Conservation (phyloP, 2,113 vertebrate species). For the Montifringilla adamsi region DNA sequence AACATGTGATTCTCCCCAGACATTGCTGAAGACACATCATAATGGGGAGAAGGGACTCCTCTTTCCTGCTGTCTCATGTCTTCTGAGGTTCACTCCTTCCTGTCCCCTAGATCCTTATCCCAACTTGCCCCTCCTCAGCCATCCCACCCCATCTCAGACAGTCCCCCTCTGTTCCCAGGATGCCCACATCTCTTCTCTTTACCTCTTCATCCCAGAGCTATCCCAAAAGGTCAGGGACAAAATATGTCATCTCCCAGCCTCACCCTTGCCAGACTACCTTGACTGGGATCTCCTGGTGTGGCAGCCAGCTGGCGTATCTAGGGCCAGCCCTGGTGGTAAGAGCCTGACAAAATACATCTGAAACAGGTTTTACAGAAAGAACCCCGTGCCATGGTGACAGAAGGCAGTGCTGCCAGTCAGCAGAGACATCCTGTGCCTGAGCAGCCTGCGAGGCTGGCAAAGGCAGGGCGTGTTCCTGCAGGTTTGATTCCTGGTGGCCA, state of each 20-base stretch:
- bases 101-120: background rate
- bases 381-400: background rate
- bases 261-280: background rate
- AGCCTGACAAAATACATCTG: background rate
- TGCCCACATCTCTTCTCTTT: background rate
- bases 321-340: background rate
- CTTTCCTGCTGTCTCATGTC: background rate
- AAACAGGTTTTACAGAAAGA: background rate
- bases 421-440: background rate
- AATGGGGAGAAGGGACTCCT: background rate
- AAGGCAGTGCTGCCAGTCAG: background rate
- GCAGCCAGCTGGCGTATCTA: rapidly evolving
- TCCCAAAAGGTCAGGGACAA: background rate
- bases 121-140: background rate
- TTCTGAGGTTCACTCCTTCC: background rate
- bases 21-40: background rate
- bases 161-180: background rate
- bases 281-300: rapidly evolving
- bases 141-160: background rate
- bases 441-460: background rate
- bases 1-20: background rate
- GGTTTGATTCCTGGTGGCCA: background rate
- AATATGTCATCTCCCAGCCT: background rate
- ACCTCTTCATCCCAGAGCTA: background rate
- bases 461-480: background rate